Conservation (phyloP, 2,797 vertebrate genomes). For the Leuciscus waleckii region DNA sequence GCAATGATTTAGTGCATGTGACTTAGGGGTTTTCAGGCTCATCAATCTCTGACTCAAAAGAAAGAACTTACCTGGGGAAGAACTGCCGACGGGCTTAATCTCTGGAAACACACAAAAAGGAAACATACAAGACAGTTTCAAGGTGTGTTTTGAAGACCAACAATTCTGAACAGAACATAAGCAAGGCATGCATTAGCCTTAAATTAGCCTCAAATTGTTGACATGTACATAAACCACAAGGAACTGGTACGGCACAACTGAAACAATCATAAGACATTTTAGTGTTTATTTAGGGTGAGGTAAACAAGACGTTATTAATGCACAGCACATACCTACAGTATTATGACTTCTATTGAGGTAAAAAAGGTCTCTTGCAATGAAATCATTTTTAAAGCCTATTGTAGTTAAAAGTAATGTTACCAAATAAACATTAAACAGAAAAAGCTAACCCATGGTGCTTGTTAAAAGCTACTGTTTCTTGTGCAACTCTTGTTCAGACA, state of each 20-base stretch:
- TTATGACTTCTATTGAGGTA: not conserved
- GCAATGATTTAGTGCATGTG: not conserved
- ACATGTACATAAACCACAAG: slow-evolving; percentile 16
- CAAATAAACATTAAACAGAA: slow-evolving; percentile 32
- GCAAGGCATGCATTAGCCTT: slow-evolving; percentile 10
- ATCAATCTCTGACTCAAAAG: not conserved
- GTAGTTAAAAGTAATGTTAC: slow-evolving; percentile 5
- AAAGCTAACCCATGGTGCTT: not conserved
- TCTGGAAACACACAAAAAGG: slow-evolving; percentile 55
- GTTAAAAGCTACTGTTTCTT: slow-evolving; percentile 38
- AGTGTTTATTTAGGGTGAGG: slow-evolving; percentile 6
- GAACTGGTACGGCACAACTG: not conserved
- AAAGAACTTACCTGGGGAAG: slow-evolving; percentile 58
- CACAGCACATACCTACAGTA: not conserved
- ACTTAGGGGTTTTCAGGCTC: not conserved
- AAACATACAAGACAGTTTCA: slow-evolving; percentile 43
- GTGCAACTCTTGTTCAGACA: not conserved
- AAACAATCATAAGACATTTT: not conserved
- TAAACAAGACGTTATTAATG: not conserved
- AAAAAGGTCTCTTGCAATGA: not conserved
- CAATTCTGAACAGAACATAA: slow-evolving; percentile 4
- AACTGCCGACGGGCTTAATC: slow-evolving; percentile 52
- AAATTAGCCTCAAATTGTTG: not conserved
- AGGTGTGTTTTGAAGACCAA: slow-evolving; percentile 32
- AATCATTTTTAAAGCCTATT: not conserved